Conservation (phyloP, 2,888 invertebrate species). For the Eutolmus rufibarbis region DNA sequence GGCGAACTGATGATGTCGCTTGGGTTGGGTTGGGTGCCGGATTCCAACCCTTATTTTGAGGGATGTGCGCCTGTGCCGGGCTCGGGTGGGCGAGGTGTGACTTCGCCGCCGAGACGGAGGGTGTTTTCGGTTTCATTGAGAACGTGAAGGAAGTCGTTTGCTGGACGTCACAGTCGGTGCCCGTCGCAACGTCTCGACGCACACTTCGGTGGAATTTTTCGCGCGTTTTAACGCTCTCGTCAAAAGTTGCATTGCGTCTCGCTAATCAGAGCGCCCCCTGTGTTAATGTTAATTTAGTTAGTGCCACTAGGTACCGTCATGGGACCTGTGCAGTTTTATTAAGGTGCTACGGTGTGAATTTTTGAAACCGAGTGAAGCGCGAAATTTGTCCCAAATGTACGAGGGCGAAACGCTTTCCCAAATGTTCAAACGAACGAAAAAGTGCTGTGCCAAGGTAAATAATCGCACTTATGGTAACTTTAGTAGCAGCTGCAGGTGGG, state of each 20-base stretch:
- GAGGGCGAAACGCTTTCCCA: constrained; percentile 54
- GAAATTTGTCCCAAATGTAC: not conserved
- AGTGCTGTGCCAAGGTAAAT: constrained; percentile 60
- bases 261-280: not conserved
- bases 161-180: not conserved
- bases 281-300: not conserved
- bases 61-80: constrained; percentile 11
- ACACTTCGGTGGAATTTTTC: not conserved
- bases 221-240: not conserved
- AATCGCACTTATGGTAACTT: not conserved
- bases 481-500: not conserved
- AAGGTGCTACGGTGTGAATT: not conserved
- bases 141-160: constrained; percentile 13
- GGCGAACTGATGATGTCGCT: not conserved
- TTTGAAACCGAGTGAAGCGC: not conserved
- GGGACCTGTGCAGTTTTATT: not conserved
- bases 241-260: not conserved
- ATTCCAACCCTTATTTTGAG: not conserved
- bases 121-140: constrained; percentile 8
- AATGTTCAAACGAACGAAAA: constrained; percentile 60
- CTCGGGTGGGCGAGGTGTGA: not conserved
- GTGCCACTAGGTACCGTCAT: not conserved
- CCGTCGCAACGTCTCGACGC: not conserved
- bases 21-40: not conserved
- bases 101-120: not conserved